Evolutionary conservation across 1,140 invertebrate genomes (phyloP), one percentile per base, ranked within the genome.

Genomic region (Scylla paramamosain): DNA sequence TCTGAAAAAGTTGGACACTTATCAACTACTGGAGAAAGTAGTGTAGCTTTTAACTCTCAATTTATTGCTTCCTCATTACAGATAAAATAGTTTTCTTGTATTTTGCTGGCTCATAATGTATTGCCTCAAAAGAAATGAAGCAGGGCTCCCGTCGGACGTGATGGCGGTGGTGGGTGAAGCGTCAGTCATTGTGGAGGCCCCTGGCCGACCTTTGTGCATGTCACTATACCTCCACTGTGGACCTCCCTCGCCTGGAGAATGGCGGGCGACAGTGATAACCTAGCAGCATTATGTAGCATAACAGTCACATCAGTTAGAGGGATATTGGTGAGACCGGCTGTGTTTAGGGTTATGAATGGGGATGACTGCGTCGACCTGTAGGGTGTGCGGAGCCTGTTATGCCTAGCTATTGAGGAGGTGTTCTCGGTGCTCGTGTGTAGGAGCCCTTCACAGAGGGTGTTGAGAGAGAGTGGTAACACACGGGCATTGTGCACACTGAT

Each of bases 261-360:
- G 86, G 90, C n/a, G 91, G 31, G 48, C 94, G 94, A 95, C 94
- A 95, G 94, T 95, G 94, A 95, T 95, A 95, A 95, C 94, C 52
- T 92, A 92, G 94, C 94, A 92, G 94, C 84, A 95, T 95, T 95
- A 95, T 95, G 91, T 93, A 92, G 90, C 91, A 92, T 92, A 95
- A 95, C 94, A 95, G 94, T 93, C 94, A 95, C 94, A 95, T 93
- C 94, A 95, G 94, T 95, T 95, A 95, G 94, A 92, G 91, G 94
- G 84, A 88, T 82, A 95, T 88, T 92, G 91, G 88, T 52, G 91
- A 86, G 91, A 92, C 29, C 84, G 84, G 91, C 91, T 92, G 91
- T 95, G 94, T 92, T 95, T 95, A 93, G 91, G 84, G 91, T 89
- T 95, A 92, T 95, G 94, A 95, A 95, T 88, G 90, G 94, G 91